Base-by-base conservation (phyloP, 2,113 vertebrate genomes). In the Phainopepla nitens region DNA sequence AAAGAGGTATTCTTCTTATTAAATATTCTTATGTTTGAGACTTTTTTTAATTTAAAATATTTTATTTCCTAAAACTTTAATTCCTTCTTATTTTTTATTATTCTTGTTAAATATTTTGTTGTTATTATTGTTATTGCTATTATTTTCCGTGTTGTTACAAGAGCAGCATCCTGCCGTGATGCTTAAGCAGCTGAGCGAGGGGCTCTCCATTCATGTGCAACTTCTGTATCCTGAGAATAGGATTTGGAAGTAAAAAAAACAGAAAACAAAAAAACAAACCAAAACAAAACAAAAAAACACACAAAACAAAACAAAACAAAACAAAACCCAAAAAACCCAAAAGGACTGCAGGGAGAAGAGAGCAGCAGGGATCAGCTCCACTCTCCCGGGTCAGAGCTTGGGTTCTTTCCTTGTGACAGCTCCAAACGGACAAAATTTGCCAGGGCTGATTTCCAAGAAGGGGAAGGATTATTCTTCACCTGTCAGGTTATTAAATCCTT, bases 381-480 rank as follows among this genome's bases (percentile, higher is more conserved):
- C 23, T 68, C 68, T 89, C 60, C 49, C 10, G 64, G 56, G 79
- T 53, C 84, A 24, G 5, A 39, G 33, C 56, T 49, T 73, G 58
- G 65, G n/a, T 78, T n/a, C 60, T 68, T 90, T 60, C 57, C 36
- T 22, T 41, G 0, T 15, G 56, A 44, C 79, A 62, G 39, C 49
- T 89, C 50, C 89, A 83, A 54, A 73, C 2, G 62, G 73, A 66
- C 50, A 62, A 77, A 83, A 81, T 62, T 36, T 73, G 10, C 42
- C 73, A 28, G 85, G 15, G 64, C n/a, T 73, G 71, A 51, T 73
- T 92, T 86, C 82, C 35, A 71, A 6, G 86, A 92, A 53, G 42
- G 61, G 35, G 15, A 50, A 90, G 71, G 82, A 94, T 93, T 87
- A 90, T 89, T 93, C 60, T 81, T 92, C 60, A 95, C 89, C 89